phyloP scores from a whole-genome alignment of 2,113 vertebrate species.

The Thalassarche chlororhynchos region DNA sequence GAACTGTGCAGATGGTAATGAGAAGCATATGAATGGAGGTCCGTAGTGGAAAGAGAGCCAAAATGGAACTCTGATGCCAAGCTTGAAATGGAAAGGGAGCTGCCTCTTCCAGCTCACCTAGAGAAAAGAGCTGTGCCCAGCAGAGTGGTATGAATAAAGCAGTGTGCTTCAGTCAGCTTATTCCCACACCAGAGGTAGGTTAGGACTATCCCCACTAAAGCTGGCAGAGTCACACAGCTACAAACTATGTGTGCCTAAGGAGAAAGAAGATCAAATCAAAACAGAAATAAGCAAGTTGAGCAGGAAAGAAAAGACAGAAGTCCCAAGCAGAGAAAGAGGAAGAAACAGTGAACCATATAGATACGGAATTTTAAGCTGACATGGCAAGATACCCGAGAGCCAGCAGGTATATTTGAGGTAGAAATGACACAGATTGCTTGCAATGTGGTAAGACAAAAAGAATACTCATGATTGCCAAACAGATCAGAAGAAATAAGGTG shows the following conservation, averaged over 20 bases:
- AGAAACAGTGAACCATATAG: not conserved
- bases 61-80: not conserved
- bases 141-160: not conserved
- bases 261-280: not conserved
- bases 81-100: not conserved
- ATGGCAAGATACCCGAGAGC: not conserved
- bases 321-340: not conserved
- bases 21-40: slow-evolving; percentile 54
- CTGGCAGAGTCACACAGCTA: not conserved
- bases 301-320: not conserved
- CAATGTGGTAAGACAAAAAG: not conserved
- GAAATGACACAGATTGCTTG: not conserved
- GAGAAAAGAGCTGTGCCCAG: not conserved
- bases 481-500: not conserved
- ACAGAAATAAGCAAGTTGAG: not conserved
- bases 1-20: not conserved
- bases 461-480: not conserved
- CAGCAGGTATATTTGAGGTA: not conserved
- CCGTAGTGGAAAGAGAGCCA: not conserved
- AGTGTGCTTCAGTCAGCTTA: not conserved
- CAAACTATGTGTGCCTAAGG: not conserved
- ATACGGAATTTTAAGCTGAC: not conserved
- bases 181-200: not conserved
- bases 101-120: not conserved
- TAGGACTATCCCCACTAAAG: not conserved